Conservation (phyloP, 1,140 invertebrate species). For the Formica selysi region DNA sequence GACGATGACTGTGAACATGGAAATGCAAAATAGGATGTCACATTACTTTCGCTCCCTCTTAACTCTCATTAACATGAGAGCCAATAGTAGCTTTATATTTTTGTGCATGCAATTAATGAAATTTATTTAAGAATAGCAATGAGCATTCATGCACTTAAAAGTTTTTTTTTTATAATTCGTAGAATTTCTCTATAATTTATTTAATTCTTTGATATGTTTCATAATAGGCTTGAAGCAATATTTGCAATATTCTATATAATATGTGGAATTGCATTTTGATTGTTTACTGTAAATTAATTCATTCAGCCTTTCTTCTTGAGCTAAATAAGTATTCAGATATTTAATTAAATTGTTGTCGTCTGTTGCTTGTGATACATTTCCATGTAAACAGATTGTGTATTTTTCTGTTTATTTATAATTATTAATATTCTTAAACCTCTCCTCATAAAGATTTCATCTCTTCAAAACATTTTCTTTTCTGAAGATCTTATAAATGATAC, state of each 20-base stretch:
- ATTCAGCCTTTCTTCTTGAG: neutral
- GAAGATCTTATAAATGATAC: slow-evolving; percentile 18
- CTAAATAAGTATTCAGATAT: slow-evolving; percentile 3
- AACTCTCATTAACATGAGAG: slow-evolving; percentile 72
- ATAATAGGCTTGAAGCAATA: slow-evolving; percentile 17
- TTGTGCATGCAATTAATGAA: slow-evolving; percentile 76
- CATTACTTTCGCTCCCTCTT: slow-evolving; percentile 76
- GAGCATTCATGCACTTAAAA: slow-evolving; percentile 61
- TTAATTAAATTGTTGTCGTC: neutral
- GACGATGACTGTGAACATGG: slow-evolving; percentile 86
- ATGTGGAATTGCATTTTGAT: neutral
- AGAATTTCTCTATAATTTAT: neutral
- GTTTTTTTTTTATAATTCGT: slow-evolving; percentile 12
- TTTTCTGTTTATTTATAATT: neutral
- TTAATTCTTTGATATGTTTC: neutral
- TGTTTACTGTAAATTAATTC: neutral
- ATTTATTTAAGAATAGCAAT: slow-evolving; percentile 47
- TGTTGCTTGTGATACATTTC: neutral
- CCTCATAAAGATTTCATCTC: neutral
- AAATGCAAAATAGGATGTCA: slow-evolving; percentile 84
- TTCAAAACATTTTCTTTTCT: neutral
- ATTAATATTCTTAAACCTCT: slow-evolving; percentile 6
- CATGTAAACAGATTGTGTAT: slow-evolving; percentile 5
- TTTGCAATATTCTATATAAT: slow-evolving; percentile 1
- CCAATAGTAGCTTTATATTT: slow-evolving; percentile 70